Base-by-base conservation (phyloP, 2,797 vertebrate species). In the Sternarchorhynchus goeldii region DNA sequence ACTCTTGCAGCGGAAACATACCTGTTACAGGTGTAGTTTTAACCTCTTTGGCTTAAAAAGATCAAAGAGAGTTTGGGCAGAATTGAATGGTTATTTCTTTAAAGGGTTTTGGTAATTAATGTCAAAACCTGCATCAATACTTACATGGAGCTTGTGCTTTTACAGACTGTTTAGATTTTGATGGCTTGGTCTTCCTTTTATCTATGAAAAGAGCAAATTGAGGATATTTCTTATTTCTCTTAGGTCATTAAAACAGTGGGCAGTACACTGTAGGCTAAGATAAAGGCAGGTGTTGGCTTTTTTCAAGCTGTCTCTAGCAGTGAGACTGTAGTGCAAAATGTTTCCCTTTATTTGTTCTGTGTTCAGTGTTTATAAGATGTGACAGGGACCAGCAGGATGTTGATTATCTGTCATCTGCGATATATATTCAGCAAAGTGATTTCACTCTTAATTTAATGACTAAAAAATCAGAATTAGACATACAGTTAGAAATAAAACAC, bases 21-120 rank as follows among this genome's bases (percentile, higher is more conserved):
- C 88, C 90, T 91, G 86, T 41, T 79, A 79, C 63, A 82, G 76
- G 79, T 87, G 87, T 82, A 75, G 78, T 10, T 81, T 79, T 80
- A 81, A 67, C 36, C 25, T 90, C 88, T 91, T 86, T 81, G 73
- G 57, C 8, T 78, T 25, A 73, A 75, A 78, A 0, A 84, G 34
- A 80, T 57, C 0, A 53, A n/a, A 71, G 10, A 32, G 7, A 41
- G 17, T n/a, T 50, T 50, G 20, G 25, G 6, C 6, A 31, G 57
- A 31, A 62, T 16, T 62, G 59, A 62, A 1, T 1, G 39, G 1
- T 3, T 41, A 41, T 41, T 25, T 41, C 39, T 41, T 41, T 3
- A 41, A 41, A 41, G 39, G 5, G 39, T 6, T 7, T 50, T 50
- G 45, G 45, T 50, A 50, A 14, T 50, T 50, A 50, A 50, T 50